Percentiles rank a stretch among this genome's conserved stretches.
These are phyloP conservation scores for Papilio dardanus DNA, from an alignment of 1,140 invertebrate genomes.

Conservation along the genomic window DNA sequence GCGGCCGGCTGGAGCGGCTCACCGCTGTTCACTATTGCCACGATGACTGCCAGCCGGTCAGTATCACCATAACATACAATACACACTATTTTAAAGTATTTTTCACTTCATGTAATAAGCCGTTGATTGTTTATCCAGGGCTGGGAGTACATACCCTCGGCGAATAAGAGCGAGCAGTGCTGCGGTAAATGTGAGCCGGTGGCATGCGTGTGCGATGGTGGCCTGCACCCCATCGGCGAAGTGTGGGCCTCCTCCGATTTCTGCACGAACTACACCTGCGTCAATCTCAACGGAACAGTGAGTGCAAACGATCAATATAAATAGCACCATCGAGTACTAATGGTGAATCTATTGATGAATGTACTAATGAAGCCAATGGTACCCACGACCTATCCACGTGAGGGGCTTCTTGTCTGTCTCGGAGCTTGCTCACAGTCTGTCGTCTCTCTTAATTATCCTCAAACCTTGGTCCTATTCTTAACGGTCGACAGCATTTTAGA, in stretches of 20 bases:
- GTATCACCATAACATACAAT: not conserved
- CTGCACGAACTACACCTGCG: slow-evolving; percentile 84
- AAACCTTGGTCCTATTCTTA: not conserved
- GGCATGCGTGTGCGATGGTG: slow-evolving; percentile 84
- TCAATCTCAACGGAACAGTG: slow-evolving; percentile 82
- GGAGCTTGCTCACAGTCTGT: too few relatives aligned
- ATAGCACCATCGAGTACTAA: not conserved
- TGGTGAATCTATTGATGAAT: not conserved
- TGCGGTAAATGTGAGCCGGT: slow-evolving; percentile 86
- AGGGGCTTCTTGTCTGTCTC: too few relatives aligned
- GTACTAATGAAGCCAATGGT: not conserved
- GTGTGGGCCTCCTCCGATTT: slow-evolving; percentile 84
- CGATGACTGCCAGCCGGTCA: slow-evolving; percentile 61
- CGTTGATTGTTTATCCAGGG: slow-evolving; percentile 55
- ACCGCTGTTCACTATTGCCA: slow-evolving; percentile 76
- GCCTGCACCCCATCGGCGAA: slow-evolving; percentile 77
- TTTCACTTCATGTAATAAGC: too few relatives aligned
- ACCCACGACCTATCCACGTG: too few relatives aligned
- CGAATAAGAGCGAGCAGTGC: slow-evolving; percentile 78
- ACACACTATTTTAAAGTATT: not conserved
- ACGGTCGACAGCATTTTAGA: not conserved
- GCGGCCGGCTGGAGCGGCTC: slow-evolving; percentile 72
- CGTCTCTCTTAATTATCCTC: too few relatives aligned
- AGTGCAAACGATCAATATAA: slow-evolving; percentile 48
- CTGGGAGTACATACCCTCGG: slow-evolving; percentile 68